Base-by-base conservation (phyloP, 2,888 invertebrate species). In the Ceramica pisi region DNA sequence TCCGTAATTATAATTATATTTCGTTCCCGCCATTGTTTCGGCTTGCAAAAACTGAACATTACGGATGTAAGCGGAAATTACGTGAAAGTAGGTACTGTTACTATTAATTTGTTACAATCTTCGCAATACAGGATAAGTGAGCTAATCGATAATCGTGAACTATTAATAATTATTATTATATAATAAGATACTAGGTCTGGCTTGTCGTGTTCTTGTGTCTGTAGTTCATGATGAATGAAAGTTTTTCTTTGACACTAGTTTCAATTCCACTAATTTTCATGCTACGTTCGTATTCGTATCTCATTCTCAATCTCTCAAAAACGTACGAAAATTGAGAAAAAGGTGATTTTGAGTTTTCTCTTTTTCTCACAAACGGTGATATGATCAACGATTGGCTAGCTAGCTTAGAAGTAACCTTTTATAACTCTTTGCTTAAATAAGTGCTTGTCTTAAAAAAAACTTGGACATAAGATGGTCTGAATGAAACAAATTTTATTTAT, bases 61-160 rank as follows among this genome's bases (percentile, higher is more conserved):
- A 56, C 12, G 19, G 19, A 31, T 26, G 9, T 7, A 7, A 67
- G 19, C 82, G 78, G 72, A 78, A 51, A 78, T 78, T 67, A 67
- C 10, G 51, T 64, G 79, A 78, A 78, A 78, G 82, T n/a, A n/a
- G n/a, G n/a, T 78, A 14, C 26, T 50, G 46, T 38, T 35, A 53
- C 26, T 50, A 65, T 55, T 71, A 81, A 66, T 62, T 55, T 55
- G 26, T 62, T 55, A 51, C 56, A 53, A 69, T 55, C 31, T 67
- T 31, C 23, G 61, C 23, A 62, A 50, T 50, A 63, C 62, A 81
- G 82, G 70, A 81, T 69, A 23, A 26, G 21, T 62, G 53, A 59
- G 76, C 26, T 66, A 59, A 76, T 76, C 69, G 77, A 61, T 68
- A 44, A 64, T 12, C 63, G 48, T 64, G 55, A 1, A 56, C 31